Base-by-base conservation (phyloP, 2,113 vertebrate species). In the Chamaea fasciata region DNA sequence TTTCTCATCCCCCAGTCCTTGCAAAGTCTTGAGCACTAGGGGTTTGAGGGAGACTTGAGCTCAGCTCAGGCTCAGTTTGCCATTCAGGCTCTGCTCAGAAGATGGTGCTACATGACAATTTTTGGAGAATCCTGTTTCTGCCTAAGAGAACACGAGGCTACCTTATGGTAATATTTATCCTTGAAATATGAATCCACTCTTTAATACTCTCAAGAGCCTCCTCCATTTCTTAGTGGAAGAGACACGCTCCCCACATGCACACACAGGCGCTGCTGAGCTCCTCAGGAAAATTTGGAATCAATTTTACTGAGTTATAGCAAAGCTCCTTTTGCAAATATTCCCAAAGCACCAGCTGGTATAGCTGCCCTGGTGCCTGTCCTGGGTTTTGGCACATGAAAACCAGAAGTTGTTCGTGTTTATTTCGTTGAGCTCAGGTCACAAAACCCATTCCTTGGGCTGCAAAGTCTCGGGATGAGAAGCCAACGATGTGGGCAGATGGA, bases 41-140 rank as follows among this genome's bases (percentile, higher is more conserved):
- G 39, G 1, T 23, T 16, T 6, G 27, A 50, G 18, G 0, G 2
- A 37, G 62, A 13, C 53, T 26, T 0, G 5, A 35, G 67, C 75
- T 31, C 55, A 35, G 62, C 52, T 33, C 28, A 17, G 76, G 68
- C 59, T 65, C 9, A 0, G 31, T 79, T 49, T 92, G 96, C 95
- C 95, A 41, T 96, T 49, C 80, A 80, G 59, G 16, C 13, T 84
- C 85, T 93, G 78, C 85, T 84, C 97, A 97, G 83, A 26, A 98
- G 98, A 94, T 98, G 97, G 97, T 83, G 94, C 21, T 96, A 6
- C 90, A 20, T 2, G 91, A 95, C 88, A 74, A 91, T 3, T 74
- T 96, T 91, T 91, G 37, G 87, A 59, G n/a, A n/a, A 53, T 28
- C 19, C 31, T 7, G 41, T 10, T 44, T 64, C 35, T 13, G 9